Conservation (phyloP, 2,797 vertebrate species). For the Pseudopleuronectes americanus region DNA sequence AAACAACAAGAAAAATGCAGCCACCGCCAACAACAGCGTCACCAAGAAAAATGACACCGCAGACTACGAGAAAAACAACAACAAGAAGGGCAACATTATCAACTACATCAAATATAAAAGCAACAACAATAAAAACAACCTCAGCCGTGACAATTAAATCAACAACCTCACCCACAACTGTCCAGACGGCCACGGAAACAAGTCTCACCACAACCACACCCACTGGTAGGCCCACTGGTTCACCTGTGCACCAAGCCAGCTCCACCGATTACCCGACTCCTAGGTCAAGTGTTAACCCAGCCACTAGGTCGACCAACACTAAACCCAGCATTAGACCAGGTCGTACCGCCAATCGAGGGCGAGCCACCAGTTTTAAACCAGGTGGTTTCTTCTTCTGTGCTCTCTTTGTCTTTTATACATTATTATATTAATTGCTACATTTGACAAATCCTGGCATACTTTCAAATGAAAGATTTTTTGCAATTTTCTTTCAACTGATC, state of each 20-base stretch:
- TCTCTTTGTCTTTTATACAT: constrained; percentile 48
- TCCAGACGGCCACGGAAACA: constrained; percentile 46
- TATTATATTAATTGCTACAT: constrained; percentile 20
- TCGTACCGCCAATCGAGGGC: constrained; percentile 37
- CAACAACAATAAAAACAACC: constrained; percentile 48
- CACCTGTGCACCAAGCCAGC: constrained; percentile 43
- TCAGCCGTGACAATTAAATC: constrained; percentile 49
- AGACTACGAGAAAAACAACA: constrained; percentile 11
- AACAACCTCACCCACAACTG: constrained; percentile 48
- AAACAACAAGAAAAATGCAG: constrained; percentile 42
- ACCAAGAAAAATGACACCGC: constrained; percentile 16
- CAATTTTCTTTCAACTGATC: neutral
- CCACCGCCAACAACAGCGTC: constrained; percentile 8
- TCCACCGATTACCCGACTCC: constrained; percentile 37
- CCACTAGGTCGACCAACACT: constrained; percentile 20
- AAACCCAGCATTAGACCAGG: constrained; percentile 33
- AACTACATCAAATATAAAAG: constrained; percentile 40
- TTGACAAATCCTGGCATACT: neutral
- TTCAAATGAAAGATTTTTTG: neutral
- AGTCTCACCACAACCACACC: constrained; percentile 50
- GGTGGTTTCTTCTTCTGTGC: constrained; percentile 38
- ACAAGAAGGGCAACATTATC: constrained; percentile 15
- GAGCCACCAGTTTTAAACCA: constrained; percentile 36
- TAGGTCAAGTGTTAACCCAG: constrained; percentile 24
- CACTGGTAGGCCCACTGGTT: constrained; percentile 69